Evolutionary conservation across 2,888 invertebrate species (phyloP).

Genomic region (Enoplolaimus lenunculus): DNA sequence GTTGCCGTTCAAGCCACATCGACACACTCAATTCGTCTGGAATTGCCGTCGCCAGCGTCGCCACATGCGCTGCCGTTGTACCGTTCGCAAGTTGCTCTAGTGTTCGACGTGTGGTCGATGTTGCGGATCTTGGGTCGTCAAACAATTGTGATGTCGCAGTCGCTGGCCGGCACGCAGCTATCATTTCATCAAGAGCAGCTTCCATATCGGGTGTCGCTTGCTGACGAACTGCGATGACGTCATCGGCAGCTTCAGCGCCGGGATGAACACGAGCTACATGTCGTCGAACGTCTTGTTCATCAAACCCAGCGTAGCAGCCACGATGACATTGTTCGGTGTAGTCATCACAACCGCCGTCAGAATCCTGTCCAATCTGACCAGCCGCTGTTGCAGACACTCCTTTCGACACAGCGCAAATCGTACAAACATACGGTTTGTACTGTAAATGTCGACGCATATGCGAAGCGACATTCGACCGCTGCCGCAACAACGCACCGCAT

Average conservation of each 20-base stretch:
- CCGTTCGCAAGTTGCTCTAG: no score
- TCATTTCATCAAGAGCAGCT: neutral
- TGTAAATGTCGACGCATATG: conserved; percentile 21
- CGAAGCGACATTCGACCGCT: conserved; percentile 15
- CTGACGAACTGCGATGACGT: neutral
- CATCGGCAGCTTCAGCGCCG: neutral
- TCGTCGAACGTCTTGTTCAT: conserved; percentile 19
- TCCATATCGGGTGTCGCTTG: neutral
- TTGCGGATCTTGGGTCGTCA: no score
- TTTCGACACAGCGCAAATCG: neutral
- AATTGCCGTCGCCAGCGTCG: no score
- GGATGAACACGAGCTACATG: conserved; percentile 24
- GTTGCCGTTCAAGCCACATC: no score
- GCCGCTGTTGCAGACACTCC: conserved; percentile 40
- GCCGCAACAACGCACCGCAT: conserved; percentile 17
- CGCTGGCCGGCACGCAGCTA: neutral
- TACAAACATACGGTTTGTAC: conserved; percentile 20
- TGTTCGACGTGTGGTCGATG: no score
- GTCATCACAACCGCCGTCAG: conserved; percentile 24
- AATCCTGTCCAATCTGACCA: conserved; percentile 44
- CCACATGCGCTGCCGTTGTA: no score
- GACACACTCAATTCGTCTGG: no score
- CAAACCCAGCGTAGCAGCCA: conserved; percentile 16
- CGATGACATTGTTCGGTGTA: no score
- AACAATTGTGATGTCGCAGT: no score